phyloP scores from a whole-genome alignment of 2,113 vertebrate genomes.

The Oreochromis spilurus region DNA sequence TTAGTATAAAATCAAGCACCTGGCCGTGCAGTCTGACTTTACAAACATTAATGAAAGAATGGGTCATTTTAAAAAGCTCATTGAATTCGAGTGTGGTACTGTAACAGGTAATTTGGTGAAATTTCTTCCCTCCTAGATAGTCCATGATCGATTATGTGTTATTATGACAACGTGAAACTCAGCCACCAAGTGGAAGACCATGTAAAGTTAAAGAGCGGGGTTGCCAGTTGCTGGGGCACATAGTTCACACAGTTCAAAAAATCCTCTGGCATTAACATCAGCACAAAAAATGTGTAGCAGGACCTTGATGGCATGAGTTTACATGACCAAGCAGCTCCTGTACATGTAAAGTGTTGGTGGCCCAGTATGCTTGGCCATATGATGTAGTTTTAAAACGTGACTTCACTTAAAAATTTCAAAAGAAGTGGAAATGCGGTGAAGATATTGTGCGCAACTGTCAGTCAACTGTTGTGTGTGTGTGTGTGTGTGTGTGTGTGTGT shows the following conservation, averaged over 20 bases:
- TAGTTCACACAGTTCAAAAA: background rate
- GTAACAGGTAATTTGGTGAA: background rate
- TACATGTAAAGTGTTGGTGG: background rate
- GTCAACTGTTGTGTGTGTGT: background rate
- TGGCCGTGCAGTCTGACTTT: background rate
- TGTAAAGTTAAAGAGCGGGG: background rate
- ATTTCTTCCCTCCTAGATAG: background rate
- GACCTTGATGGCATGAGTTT: background rate
- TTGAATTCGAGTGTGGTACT: background rate
- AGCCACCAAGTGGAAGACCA: background rate
- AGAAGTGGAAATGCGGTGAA: background rate
- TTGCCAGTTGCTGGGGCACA: background rate
- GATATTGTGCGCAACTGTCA: background rate
- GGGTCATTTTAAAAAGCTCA: background rate
- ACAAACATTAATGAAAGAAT: background rate
- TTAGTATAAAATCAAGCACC: background rate
- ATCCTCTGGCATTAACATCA: background rate
- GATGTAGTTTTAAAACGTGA: background rate
- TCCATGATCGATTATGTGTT: background rate
- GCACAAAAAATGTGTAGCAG: background rate
- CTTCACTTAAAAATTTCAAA: background rate
- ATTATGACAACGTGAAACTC: accelerated
- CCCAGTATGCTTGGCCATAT: background rate
- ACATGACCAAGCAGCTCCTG: background rate
- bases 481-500: background rate